phyloP scores from a whole-genome alignment of 2,888 invertebrate genomes.

The Drosophila antonietae region DNA sequence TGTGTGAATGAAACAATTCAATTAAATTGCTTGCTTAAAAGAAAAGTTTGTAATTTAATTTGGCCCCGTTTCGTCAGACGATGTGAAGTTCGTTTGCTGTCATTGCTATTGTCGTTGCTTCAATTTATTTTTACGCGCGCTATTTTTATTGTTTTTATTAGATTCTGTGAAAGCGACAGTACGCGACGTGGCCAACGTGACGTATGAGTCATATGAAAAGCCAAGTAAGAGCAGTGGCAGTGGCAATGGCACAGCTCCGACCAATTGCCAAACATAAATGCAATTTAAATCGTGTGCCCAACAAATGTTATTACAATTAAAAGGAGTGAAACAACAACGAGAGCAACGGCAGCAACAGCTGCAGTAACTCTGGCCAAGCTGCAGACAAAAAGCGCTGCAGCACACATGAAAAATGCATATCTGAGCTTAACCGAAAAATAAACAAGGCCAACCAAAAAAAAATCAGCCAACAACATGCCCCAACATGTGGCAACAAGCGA shows the following conservation, averaged over 20 bases:
- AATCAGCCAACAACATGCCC: constrained; percentile 28
- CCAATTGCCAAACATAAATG: constrained; percentile 75
- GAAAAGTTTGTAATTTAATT: constrained; percentile 75
- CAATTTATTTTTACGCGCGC: constrained; percentile 48
- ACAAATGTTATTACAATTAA: constrained; percentile 79
- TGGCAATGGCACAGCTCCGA: constrained; percentile 13
- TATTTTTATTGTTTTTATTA: constrained; percentile 56
- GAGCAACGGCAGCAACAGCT: constrained; percentile 2
- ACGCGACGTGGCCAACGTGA: constrained; percentile 27
- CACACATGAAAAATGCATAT: constrained; percentile 77
- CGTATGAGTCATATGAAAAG: constrained; percentile 58
- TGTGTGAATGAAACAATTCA: constrained; percentile 51
- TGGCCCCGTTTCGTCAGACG: constrained; percentile 55
- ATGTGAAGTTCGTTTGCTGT: constrained; percentile 43
- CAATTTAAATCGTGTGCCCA: constrained; percentile 67
- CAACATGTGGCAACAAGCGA: constrained; percentile 52
- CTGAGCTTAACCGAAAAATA: constrained; percentile 75
- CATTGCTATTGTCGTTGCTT: constrained; percentile 39
- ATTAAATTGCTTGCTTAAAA: constrained; percentile 71
- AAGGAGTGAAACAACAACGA: constrained; percentile 34
- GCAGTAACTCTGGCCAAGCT: constrained; percentile 9
- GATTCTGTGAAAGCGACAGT: constrained; percentile 56
- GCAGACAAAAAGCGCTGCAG: constrained; percentile 34
- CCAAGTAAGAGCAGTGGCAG: constrained; percentile 20
- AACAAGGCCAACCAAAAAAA: constrained; percentile 50